phyloP scores from a whole-genome alignment of 2,888 invertebrate genomes.

The Stenodema calcarata region DNA sequence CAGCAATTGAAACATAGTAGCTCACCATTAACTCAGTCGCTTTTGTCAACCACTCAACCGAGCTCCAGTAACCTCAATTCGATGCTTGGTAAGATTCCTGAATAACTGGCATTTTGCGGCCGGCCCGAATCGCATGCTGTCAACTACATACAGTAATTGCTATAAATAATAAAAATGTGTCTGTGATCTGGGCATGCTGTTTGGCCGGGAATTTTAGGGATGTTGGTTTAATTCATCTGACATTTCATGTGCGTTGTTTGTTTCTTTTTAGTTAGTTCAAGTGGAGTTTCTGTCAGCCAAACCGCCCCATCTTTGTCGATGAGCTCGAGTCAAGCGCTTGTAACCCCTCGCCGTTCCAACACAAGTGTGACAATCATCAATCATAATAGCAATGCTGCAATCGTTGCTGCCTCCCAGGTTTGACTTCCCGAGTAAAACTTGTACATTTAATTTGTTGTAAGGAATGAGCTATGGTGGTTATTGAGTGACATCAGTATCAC shows the following conservation, averaged over 20 bases:
- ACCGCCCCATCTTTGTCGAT: slow-evolving; percentile 44
- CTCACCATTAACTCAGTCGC: slow-evolving; percentile 57
- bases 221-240: too few relatives aligned
- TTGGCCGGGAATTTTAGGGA: too few relatives aligned
- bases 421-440: too few relatives aligned
- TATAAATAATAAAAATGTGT: too few relatives aligned
- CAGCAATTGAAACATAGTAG: slow-evolving; percentile 54
- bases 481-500: too few relatives aligned
- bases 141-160: not conserved
- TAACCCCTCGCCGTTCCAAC: slow-evolving; percentile 62
- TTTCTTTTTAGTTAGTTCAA: slow-evolving; percentile 47
- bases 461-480: too few relatives aligned
- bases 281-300: slow-evolving; percentile 51
- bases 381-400: slow-evolving; percentile 61
- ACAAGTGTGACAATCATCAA: slow-evolving; percentile 81
- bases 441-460: too few relatives aligned
- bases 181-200: too few relatives aligned
- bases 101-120: not conserved
- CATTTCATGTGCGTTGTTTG: not conserved
- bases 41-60: slow-evolving; percentile 46
- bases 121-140: not conserved
- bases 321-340: slow-evolving; percentile 54
- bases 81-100: slow-evolving; percentile 41
- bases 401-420: slow-evolving; percentile 59
- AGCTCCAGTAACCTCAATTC: slow-evolving; percentile 46